These are phyloP conservation scores for Dendrolimus houi DNA, from an alignment of 2,888 invertebrate genomes.

Conservation along the genomic window DNA sequence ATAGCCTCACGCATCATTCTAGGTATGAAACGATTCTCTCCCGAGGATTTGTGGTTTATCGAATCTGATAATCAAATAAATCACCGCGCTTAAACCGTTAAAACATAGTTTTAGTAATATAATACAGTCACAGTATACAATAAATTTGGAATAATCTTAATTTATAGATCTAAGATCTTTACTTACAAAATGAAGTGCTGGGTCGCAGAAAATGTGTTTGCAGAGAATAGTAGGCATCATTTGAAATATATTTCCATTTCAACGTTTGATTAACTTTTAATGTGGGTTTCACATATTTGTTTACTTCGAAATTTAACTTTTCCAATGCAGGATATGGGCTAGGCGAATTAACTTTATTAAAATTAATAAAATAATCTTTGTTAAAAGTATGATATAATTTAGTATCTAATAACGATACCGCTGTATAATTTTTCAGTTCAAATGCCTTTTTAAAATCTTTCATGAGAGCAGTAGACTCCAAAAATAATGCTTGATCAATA, in stretches of 20 bases:
- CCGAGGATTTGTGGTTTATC: too few relatives aligned
- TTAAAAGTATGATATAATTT: conserved; percentile 33
- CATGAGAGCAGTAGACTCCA: conserved; percentile 27
- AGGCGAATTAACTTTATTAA: conserved; percentile 48
- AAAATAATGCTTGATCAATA: conserved; percentile 43
- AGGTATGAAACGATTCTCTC: too few relatives aligned
- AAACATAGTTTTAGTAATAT: too few relatives aligned
- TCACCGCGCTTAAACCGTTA: too few relatives aligned
- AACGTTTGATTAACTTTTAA: conserved; percentile 47
- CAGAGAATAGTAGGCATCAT: conserved; percentile 37
- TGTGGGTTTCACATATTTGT: conserved; percentile 51
- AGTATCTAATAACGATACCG: conserved; percentile 31
- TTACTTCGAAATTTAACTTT: conserved; percentile 34
- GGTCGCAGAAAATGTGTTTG: conserved; percentile 45
- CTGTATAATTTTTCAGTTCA: conserved; percentile 30
- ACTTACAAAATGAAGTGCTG: conserved; percentile 56
- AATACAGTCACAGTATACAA: too few relatives aligned
- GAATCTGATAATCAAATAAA: too few relatives aligned
- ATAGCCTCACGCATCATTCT: too few relatives aligned
- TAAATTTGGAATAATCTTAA: too few relatives aligned
- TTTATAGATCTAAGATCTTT: neutral
- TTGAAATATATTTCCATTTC: conserved; percentile 42
- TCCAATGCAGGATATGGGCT: conserved; percentile 40
- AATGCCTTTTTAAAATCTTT: conserved; percentile 35
- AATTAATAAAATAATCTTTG: conserved; percentile 39